Percentiles rank a stretch among this genome's conserved stretches.
Evolutionary conservation across 2,113 vertebrate species (phyloP).

Genomic region (Epinephelus moara): DNA sequence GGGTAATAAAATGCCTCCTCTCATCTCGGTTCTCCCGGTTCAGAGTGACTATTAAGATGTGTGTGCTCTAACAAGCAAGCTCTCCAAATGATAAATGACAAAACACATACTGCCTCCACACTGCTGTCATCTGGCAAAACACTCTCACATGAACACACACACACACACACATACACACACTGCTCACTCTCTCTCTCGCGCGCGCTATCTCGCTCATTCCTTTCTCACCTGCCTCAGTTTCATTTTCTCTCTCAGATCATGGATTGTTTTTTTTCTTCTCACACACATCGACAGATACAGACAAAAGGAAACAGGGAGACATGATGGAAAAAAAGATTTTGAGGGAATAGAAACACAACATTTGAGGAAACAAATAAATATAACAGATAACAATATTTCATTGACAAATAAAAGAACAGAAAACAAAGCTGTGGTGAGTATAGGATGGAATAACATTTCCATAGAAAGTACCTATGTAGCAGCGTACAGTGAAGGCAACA

Average conservation of each 20-base stretch:
- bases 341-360: background rate
- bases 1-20: conserved; percentile 72
- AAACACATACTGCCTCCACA: conserved; percentile 60
- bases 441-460: conserved; percentile 15
- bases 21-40: conserved; percentile 48
- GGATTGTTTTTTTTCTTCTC: background rate
- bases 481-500: background rate
- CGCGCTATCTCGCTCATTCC: conserved; percentile 1
- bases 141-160: background rate
- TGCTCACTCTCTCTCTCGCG: background rate
- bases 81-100: conserved; percentile 80
- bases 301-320: conserved; percentile 10
- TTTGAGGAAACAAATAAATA: conserved; percentile 35
- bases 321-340: conserved; percentile 2
- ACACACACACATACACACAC: conserved; percentile 21
- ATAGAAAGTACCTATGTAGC: background rate
- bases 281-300: background rate
- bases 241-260: conserved; percentile 18
- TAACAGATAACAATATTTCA: conserved; percentile 12
- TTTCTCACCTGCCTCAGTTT: conserved; percentile 43
- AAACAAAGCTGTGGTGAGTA: background rate
- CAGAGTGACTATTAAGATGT: conserved; percentile 75
- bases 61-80: conserved; percentile 68
- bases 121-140: conserved; percentile 67
- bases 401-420: conserved; percentile 14